A percentile compares a stretch with the other conserved stretches of the same genome.
phyloP scores from a whole-genome alignment of 2,888 invertebrate species.

The Nymphalis c-album region DNA sequence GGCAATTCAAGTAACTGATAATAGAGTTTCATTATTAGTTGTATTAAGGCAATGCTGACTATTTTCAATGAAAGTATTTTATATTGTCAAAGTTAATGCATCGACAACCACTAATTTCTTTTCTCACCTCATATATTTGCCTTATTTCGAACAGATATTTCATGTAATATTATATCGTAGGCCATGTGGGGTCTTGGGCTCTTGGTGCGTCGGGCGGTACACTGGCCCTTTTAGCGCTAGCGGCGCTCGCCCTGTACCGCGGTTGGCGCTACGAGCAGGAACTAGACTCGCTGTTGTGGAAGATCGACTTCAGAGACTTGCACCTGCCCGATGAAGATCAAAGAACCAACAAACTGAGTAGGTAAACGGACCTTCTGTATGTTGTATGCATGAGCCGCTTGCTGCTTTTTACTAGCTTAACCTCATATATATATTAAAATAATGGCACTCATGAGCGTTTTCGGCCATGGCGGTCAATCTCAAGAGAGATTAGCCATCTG shows the following conservation, averaged over 20 bases:
- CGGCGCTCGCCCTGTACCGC: slow-evolving; percentile 89
- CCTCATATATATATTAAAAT: no score
- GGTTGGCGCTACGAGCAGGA: slow-evolving; percentile 98
- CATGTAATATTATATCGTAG: slow-evolving; percentile 60
- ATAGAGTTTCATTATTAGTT: no score
- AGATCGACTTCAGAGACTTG: slow-evolving; percentile 95
- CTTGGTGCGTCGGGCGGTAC: slow-evolving; percentile 90
- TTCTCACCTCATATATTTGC: neutral
- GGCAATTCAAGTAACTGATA: no score
- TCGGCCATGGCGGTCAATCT: no score
- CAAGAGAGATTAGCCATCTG: no score
- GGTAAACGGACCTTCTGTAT: slow-evolving; percentile 74
- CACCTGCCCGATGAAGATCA: slow-evolving; percentile 83
- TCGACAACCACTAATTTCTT: no score
- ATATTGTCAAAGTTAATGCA: no score
- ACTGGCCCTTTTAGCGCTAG: slow-evolving; percentile 85
- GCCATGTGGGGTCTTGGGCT: slow-evolving; percentile 91
- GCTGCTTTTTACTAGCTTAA: neutral
- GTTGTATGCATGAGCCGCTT: slow-evolving; percentile 64
- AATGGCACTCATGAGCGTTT: no score
- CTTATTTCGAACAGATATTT: neutral
- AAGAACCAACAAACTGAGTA: slow-evolving; percentile 78
- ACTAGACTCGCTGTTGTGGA: slow-evolving; percentile 95
- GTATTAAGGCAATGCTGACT: no score
- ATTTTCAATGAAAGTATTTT: no score